Evolutionary conservation across 2,888 invertebrate species (phyloP).

Genomic region (Periphyllus acericola): DNA sequence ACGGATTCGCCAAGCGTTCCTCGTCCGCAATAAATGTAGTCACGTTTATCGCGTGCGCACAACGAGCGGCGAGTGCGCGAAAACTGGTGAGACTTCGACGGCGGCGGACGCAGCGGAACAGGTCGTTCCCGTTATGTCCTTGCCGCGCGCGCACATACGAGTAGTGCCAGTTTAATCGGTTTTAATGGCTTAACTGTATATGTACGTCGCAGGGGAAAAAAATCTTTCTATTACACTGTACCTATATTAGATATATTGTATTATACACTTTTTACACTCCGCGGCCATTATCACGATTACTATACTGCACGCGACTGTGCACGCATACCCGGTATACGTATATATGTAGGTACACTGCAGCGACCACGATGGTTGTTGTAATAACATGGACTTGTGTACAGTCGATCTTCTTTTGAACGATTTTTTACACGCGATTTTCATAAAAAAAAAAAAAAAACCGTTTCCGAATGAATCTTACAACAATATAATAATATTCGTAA

Average conservation of each 20-base stretch:
- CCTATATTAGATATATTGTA: no score
- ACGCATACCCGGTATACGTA: not conserved
- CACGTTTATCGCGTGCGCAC: not conserved
- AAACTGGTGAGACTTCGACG: not conserved
- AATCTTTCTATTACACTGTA: constrained; percentile 14
- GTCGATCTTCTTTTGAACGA: no score
- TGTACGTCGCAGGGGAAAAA: constrained; percentile 6
- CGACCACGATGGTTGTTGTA: not conserved
- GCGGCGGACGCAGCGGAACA: not conserved
- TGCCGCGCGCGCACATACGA: constrained; percentile 1
- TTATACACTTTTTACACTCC: constrained; percentile 30
- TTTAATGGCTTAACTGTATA: constrained; percentile 59
- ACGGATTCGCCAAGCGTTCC: no score
- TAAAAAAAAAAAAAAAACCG: no score
- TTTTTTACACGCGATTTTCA: no score
- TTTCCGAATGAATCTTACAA: no score
- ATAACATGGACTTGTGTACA: not conserved
- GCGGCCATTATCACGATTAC: constrained; percentile 27
- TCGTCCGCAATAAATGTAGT: no score
- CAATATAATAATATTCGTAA: not conserved
- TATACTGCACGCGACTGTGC: not conserved
- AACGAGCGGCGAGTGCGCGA: not conserved
- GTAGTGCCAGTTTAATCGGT: constrained; percentile 49
- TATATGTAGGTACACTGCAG: not conserved
- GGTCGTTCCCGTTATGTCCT: constrained; percentile 60